Base-by-base conservation (phyloP, 2,797 vertebrate genomes). In the Aphelocoma californica region DNA sequence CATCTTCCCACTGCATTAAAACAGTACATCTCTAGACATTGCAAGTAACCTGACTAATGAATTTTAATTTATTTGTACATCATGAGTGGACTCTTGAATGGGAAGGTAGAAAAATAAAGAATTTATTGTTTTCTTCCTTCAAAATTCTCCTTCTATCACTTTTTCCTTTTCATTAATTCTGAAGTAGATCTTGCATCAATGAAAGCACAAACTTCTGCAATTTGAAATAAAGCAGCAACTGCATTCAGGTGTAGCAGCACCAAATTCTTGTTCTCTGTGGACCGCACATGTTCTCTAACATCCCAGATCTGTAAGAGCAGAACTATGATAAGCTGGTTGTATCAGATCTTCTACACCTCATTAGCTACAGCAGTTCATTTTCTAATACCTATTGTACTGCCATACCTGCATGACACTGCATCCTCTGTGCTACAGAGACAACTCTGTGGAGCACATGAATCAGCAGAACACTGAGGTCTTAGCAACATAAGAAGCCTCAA, bases 401-500 rank as follows among this genome's bases (percentile, higher is more conserved):
- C 50, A 62, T 34, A 71, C 14, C 24, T 62, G 32, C 31, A 26
- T 5, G 66, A 42, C 57, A 20, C 56, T 45, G 61, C 18, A 34
- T 16, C 38, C 66, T 70, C 32, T n/a, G 28, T 18, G 44, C 66
- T 10, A 4, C 32, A 78, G 72, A 42, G 47, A 40, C 50, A 83
- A 8, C 21, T 25, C 28, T 40, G 40, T 1, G 1, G 23, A 74
- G 53, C 19, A 66, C 0, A 0, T 3, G 42, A 31, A 15, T 44
- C 6, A 44, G 62, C 51, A 66, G 44, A 70, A 74, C 2, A 0
- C 0, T 48, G 61, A 38, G 62, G 51, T 90, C 65, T 88, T 18
- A 83, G 57, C 42, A 89, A 23, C 42, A 12, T 6, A 16, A 94
- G 58, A 47, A 84, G 32, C 18, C 36, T 92, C 56, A 74, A 57